A percentile compares a stretch with the other conserved stretches of the same genome.
Conservation (phyloP, 2,797 vertebrate species). For the Pterois miles region DNA sequence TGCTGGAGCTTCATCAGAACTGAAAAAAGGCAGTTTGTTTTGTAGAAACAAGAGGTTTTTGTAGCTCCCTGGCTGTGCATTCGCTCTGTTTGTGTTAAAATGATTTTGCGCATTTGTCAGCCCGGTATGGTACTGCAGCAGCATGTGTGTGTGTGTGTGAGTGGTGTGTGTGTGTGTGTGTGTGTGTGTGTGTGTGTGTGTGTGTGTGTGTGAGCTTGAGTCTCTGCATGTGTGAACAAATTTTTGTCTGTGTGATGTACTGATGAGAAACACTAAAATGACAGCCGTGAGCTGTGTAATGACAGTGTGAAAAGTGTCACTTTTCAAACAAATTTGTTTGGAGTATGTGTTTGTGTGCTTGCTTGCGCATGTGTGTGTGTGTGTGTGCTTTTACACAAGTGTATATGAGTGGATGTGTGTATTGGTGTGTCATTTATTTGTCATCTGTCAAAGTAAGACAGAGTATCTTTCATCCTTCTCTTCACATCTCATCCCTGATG, state of each 20-base stretch:
- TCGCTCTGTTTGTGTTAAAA: constrained; percentile 54
- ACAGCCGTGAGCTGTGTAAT: constrained; percentile 75
- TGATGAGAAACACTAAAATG: constrained; percentile 76
- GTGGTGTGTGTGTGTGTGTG: background rate
- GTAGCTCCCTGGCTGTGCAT: constrained; percentile 53
- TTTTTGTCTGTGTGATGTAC: constrained; percentile 69
- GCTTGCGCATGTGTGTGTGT: background rate
- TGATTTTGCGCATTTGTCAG: constrained; percentile 59
- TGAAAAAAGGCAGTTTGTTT: constrained; percentile 74
- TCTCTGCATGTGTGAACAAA: constrained; percentile 27
- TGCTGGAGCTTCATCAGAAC: constrained; percentile 68
- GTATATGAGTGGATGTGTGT: constrained; percentile 31
- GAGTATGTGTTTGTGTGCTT: constrained; percentile 33
- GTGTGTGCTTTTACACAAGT: constrained; percentile 1
- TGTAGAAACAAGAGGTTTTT: constrained; percentile 57
- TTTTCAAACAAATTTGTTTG: constrained; percentile 74
- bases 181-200: background rate
- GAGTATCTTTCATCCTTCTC: constrained; percentile 69
- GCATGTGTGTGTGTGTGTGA: constrained; percentile 21
- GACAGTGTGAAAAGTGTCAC: constrained; percentile 75
- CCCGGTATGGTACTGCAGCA: constrained; percentile 14
- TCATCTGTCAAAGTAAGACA: constrained; percentile 73
- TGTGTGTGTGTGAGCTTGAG: background rate
- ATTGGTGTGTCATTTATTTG: constrained; percentile 67
- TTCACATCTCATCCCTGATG: constrained; percentile 71